Conservation (phyloP, 2,888 invertebrate species). For the Drosophila anomalata region DNA sequence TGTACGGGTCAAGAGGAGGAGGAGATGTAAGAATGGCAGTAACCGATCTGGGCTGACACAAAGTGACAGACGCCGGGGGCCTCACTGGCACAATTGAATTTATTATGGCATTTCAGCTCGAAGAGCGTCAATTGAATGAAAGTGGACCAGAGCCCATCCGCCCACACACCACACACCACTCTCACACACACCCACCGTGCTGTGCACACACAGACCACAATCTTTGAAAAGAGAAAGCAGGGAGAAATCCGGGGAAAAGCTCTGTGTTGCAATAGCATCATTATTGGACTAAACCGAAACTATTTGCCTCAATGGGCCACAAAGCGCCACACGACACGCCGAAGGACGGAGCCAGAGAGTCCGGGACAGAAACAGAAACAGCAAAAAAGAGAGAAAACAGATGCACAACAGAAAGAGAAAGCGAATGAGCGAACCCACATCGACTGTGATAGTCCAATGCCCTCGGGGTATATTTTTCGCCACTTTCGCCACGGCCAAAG, state of each 20-base stretch:
- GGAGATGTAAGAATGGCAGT: constrained; percentile 34
- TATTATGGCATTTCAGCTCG: constrained; percentile 78
- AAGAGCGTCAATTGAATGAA: constrained; percentile 78
- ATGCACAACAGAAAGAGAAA: constrained; percentile 9
- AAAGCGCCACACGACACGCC: constrained; percentile 47
- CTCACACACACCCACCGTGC: constrained; percentile 15
- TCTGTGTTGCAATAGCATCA: constrained; percentile 70
- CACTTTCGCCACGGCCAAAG: constrained; percentile 66
- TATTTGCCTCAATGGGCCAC: constrained; percentile 75
- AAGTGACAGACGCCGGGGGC: constrained; percentile 60
- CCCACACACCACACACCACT: constrained; percentile 14
- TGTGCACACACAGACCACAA: constrained; percentile 4
- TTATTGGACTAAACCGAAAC: constrained; percentile 76
- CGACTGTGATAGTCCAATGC: constrained; percentile 55
- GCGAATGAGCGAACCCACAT: constrained; percentile 26
- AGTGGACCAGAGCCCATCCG: constrained; percentile 61
- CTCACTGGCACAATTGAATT: constrained; percentile 74
- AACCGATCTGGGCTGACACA: constrained; percentile 57
- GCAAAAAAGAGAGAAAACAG: not conserved
- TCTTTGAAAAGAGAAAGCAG: constrained; percentile 25
- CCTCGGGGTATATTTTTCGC: constrained; percentile 73
- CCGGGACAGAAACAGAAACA: constrained; percentile 7
- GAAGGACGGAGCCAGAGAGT: constrained; percentile 15
- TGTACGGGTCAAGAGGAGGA: constrained; percentile 13
- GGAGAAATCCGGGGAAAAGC: constrained; percentile 28